phyloP scores from a whole-genome alignment of 2,888 invertebrate species.

The Teleiodes luculella region DNA sequence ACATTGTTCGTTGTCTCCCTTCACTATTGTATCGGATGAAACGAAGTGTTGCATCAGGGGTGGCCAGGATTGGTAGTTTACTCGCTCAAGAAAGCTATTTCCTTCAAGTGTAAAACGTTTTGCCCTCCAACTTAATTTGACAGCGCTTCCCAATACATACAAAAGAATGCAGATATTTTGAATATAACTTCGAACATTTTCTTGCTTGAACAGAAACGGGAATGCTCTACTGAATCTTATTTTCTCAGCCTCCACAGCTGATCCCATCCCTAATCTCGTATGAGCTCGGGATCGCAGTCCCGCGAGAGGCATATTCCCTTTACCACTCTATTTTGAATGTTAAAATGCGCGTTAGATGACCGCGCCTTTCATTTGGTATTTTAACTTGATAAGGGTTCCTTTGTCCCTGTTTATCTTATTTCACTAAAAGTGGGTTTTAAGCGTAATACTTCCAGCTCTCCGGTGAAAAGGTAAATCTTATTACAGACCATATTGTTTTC shows the following conservation, averaged over 20 bases:
- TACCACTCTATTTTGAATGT: slow-evolving; percentile 33
- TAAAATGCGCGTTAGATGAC: slow-evolving; percentile 35
- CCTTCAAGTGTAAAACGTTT: neutral
- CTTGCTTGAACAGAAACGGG: no score
- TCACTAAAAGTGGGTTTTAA: slow-evolving; percentile 1
- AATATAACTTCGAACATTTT: no score
- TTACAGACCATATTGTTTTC: neutral
- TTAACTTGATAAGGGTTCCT: slow-evolving; percentile 29
- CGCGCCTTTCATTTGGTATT: slow-evolving; percentile 31
- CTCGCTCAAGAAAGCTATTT: no score
- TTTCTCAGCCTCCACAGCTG: no score
- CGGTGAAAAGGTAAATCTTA: slow-evolving; percentile 2
- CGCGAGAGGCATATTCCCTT: slow-evolving; percentile 18
- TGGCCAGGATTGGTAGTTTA: neutral
- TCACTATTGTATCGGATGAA: neutral
- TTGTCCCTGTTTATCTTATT: slow-evolving; percentile 3
- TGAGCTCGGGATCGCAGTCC: slow-evolving; percentile 19
- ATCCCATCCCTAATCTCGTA: no score
- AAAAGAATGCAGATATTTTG: no score
- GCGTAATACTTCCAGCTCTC: neutral
- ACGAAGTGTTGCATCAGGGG: neutral
- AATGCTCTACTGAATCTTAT: no score
- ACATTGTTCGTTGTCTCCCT: neutral
- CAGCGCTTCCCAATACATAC: neutral
- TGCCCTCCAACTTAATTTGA: neutral